phyloP scores from a whole-genome alignment of 2,797 vertebrate species.

The Gymnothorax reevesii region DNA sequence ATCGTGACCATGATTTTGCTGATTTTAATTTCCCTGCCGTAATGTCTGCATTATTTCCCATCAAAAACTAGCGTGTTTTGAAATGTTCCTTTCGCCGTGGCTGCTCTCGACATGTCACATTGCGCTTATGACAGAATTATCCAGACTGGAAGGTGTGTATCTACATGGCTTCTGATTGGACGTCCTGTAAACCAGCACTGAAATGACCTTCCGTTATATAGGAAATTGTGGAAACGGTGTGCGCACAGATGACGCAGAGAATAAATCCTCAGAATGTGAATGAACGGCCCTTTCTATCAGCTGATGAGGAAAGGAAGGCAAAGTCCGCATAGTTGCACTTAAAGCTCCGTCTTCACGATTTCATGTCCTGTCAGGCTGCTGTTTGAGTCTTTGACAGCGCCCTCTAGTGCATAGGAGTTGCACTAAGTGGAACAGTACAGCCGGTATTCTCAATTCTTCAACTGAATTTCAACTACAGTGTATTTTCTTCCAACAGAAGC shows the following conservation, averaged over 20 bases:
- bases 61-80: not conserved
- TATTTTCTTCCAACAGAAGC: constrained; percentile 20
- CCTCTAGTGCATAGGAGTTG: not conserved
- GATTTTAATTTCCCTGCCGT: not conserved
- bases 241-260: not conserved
- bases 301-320: not conserved
- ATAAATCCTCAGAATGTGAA: not conserved
- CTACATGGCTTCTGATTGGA: not conserved
- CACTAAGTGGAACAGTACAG: not conserved
- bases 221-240: not conserved
- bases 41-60: not conserved
- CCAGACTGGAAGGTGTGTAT: not conserved
- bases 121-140: not conserved
- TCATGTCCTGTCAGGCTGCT: not conserved
- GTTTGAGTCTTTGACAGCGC: not conserved
- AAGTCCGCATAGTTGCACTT: not conserved
- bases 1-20: not conserved
- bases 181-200: not conserved
- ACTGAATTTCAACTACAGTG: not conserved
- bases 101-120: not conserved
- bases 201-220: not conserved
- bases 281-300: not conserved
- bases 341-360: not conserved
- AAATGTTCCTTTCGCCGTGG: not conserved
- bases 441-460: not conserved